Conservation (phyloP, 2,888 invertebrate species). For the Hylaea fasciaria region DNA sequence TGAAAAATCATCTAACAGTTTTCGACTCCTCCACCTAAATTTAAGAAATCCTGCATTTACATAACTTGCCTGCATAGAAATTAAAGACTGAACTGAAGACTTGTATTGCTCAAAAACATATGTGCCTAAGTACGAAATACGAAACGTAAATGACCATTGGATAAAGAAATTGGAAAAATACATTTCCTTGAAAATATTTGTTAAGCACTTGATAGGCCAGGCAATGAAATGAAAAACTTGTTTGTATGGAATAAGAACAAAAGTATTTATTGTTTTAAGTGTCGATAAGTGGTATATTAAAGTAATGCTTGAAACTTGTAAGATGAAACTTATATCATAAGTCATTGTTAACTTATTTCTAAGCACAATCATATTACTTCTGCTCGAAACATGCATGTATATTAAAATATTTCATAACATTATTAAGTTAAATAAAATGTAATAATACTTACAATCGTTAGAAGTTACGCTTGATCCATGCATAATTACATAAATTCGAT, state of each 20-base stretch:
- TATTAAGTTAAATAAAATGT: conserved; percentile 34
- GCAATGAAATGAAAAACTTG: conserved; percentile 16
- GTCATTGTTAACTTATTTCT: conserved; percentile 27
- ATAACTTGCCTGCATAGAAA: too few species aligned
- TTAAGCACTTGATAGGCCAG: not conserved
- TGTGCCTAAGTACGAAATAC: too few species aligned
- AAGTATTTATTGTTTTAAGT: conserved; percentile 8
- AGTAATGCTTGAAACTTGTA: not conserved
- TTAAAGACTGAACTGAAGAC: too few species aligned
- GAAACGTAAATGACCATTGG: too few species aligned
- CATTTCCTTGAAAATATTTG: too few species aligned
- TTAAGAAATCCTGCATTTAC: too few species aligned
- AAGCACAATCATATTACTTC: conserved; percentile 55
- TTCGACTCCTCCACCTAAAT: too few species aligned
- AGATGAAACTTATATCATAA: conserved; percentile 3
- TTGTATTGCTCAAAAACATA: too few species aligned
- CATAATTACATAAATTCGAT: conserved; percentile 18
- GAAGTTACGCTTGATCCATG: conserved; percentile 12
- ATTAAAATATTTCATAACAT: conserved; percentile 34
- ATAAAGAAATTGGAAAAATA: too few species aligned
- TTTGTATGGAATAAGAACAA: conserved; percentile 11
- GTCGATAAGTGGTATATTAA: not conserved
- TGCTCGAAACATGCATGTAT: conserved; percentile 48
- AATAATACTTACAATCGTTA: conserved; percentile 48
- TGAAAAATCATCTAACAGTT: too few species aligned